Evolutionary conservation across 53 echinoderm and acorn worm species (phyloP).

Genomic region (Hippasteria phrygiana): DNA sequence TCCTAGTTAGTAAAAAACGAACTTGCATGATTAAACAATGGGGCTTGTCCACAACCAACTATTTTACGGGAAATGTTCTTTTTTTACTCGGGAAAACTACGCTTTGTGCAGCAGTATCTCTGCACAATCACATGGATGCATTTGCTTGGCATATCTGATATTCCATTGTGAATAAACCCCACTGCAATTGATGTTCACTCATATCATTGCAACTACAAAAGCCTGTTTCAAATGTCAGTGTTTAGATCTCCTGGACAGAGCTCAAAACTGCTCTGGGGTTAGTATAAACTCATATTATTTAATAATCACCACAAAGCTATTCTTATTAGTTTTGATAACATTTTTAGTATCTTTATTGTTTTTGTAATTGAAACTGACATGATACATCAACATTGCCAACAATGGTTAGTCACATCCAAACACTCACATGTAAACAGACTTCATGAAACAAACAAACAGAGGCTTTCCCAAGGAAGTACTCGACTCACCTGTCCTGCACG

Average conservation of each 20-base stretch:
- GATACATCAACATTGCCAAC: neutral
- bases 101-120: neutral
- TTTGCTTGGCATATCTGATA: no score
- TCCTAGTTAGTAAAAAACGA: slow-evolving; percentile 60
- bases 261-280: neutral
- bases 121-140: neutral
- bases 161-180: slow-evolving; percentile 51
- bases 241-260: slow-evolving; percentile 18
- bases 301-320: neutral
- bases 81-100: neutral
- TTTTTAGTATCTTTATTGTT: neutral
- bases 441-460: slow-evolving; percentile 18
- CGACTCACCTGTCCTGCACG: slow-evolving; percentile 90
- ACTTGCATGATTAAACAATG: slow-evolving; percentile 38
- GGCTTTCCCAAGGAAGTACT: no score
- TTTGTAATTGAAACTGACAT: neutral
- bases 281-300: neutral
- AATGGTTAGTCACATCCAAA: slow-evolving; percentile 41
- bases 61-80: no score
- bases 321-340: neutral
- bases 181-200: neutral
- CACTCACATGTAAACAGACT: slow-evolving; percentile 48
- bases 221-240: slow-evolving; percentile 60
- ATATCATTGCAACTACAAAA: slow-evolving; percentile 3
- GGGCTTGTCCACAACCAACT: slow-evolving; percentile 52